These are phyloP conservation scores for Cheilosia pagana DNA, from an alignment of 2,888 invertebrate species.

Conservation along the genomic window DNA sequence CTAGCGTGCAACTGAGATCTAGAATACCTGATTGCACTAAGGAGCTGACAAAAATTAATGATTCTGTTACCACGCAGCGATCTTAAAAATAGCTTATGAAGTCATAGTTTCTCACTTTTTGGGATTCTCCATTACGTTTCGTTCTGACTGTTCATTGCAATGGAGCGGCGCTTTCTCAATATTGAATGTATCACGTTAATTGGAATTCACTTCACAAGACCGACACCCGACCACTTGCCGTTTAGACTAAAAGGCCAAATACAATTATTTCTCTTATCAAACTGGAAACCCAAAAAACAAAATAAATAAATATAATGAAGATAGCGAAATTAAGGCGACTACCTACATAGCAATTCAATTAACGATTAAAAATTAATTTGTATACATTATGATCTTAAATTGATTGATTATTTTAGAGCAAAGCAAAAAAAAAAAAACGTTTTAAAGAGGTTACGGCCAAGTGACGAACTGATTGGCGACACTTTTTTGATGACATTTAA, in stretches of 20 bases:
- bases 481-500: too few relatives aligned
- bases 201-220: not conserved
- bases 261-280: conserved; percentile 8
- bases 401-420: conserved; percentile 37
- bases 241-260: conserved; percentile 7
- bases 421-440: not conserved
- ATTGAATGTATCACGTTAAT: not conserved
- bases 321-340: not conserved
- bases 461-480: too few relatives aligned
- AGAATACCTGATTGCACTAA: conserved; percentile 9
- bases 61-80: not conserved
- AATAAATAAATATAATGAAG: not conserved
- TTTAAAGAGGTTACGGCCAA: too few relatives aligned
- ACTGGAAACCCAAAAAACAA: not conserved
- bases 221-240: conserved; percentile 14
- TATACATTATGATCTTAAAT: conserved; percentile 1
- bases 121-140: conserved; percentile 23
- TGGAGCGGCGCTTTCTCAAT: not conserved
- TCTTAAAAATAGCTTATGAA: not conserved
- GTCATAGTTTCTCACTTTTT: conserved; percentile 14
- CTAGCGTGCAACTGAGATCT: conserved; percentile 36
- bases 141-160: conserved; percentile 14
- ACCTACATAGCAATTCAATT: conserved; percentile 3
- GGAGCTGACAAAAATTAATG: not conserved
- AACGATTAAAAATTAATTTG: conserved; percentile 23